These are phyloP conservation scores for Scleropages formosus DNA, from an alignment of 2,797 vertebrate species.

Conservation along the genomic window DNA sequence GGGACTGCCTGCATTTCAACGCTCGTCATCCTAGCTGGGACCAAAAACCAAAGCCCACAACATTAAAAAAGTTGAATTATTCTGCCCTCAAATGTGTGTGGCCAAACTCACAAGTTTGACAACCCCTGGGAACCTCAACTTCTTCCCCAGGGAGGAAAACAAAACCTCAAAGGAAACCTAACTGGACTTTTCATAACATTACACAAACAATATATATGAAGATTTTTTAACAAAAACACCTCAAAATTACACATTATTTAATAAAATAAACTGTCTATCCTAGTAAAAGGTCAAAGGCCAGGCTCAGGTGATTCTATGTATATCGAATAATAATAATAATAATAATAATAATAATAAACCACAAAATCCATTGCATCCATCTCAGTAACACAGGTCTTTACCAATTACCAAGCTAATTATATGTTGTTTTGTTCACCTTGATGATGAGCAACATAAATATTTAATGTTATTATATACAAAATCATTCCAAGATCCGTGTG, in stretches of 20 bases:
- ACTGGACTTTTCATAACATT: constrained; percentile 26
- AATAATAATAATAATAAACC: neutral
- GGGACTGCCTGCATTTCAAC: neutral
- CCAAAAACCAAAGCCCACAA: constrained; percentile 11
- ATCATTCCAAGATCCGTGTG: too few relatives aligned
- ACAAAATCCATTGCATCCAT: neutral
- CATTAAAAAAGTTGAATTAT: constrained; percentile 49
- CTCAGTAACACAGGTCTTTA: too few relatives aligned
- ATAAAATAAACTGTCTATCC: neutral
- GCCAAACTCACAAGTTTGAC: constrained; percentile 12
- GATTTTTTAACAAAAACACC: neutral
- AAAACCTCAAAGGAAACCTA: constrained; percentile 4
- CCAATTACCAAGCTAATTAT: neutral
- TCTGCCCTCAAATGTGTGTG: constrained; percentile 33
- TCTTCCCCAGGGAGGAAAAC: neutral
- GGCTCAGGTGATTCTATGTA: neutral
- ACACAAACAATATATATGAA: neutral
- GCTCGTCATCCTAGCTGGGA: neutral
- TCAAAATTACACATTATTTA: neutral
- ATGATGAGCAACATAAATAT: neutral
- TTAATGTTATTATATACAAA: neutral
- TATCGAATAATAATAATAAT: too few relatives aligned
- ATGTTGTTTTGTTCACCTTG: constrained; percentile 1
- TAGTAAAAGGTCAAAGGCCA: neutral
- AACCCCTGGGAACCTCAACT: neutral